These are phyloP conservation scores for Aplodontia rufa DNA, from an alignment of 2,113 vertebrate species.

Conservation along the genomic window DNA sequence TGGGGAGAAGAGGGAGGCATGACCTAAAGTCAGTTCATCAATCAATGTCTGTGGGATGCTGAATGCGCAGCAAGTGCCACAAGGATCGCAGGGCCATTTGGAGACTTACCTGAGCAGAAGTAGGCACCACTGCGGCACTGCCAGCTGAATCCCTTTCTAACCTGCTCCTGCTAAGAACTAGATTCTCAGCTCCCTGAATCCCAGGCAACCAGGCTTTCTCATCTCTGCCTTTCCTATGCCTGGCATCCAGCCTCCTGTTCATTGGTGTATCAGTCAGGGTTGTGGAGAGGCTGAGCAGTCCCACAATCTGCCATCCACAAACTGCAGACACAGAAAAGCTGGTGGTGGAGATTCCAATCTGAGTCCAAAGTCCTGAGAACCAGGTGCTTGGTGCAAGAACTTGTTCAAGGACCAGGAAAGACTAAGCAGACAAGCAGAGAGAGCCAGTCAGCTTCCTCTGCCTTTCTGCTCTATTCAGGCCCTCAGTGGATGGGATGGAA, in stretches of 20 bases:
- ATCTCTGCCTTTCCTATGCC: neutral
- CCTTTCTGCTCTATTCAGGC: neutral
- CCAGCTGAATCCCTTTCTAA: neutral
- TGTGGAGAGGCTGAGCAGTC: neutral
- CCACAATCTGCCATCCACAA: neutral
- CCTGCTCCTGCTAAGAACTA: neutral
- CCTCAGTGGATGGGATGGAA: neutral
- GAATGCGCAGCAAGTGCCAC: neutral
- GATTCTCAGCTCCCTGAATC: neutral
- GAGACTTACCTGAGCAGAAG: neutral
- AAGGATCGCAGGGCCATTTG: neutral
- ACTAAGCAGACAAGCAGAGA: neutral
- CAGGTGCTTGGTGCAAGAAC: neutral
- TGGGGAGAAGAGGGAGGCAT: neutral
- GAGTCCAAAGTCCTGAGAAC: neutral
- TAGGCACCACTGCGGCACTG: neutral
- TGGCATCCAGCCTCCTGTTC: neutral
- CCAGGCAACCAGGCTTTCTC: neutral
- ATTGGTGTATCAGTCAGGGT: neutral
- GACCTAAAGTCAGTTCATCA: neutral
- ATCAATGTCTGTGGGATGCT: neutral
- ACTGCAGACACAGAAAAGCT: neutral
- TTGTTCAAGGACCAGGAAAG: neutral
- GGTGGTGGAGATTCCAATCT: neutral
- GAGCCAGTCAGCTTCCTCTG: neutral